These are phyloP conservation scores for Ploceus nigricollis DNA, from an alignment of 2,113 vertebrate genomes.

Conservation along the genomic window DNA sequence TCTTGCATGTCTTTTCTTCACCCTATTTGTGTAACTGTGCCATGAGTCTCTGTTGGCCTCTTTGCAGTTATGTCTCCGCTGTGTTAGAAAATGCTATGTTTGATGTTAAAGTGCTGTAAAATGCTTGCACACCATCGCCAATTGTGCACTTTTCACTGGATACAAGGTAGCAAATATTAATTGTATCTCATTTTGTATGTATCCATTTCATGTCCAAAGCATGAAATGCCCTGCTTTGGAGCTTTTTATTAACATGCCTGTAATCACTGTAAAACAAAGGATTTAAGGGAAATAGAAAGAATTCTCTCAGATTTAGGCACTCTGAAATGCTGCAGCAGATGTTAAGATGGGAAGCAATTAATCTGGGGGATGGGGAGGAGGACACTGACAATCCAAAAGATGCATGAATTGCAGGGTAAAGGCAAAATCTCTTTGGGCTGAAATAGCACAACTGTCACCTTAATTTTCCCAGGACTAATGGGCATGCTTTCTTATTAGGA, in stretches of 20 bases:
- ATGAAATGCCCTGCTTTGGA: background rate
- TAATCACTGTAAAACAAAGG: background rate
- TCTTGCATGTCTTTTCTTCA: background rate
- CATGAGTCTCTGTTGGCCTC: background rate
- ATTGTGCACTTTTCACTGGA: background rate
- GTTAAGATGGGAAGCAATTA: background rate
- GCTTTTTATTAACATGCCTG: background rate
- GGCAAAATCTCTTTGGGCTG: background rate
- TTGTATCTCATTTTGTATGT: background rate
- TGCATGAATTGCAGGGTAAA: background rate
- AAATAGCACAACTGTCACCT: background rate
- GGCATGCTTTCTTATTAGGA: background rate
- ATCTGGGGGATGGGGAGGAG: accelerated
- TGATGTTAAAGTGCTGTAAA: background rate
- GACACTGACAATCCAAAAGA: background rate
- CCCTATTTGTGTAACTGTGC: background rate
- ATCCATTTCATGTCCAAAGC: background rate
- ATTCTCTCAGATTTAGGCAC: background rate
- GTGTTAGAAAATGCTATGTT: background rate
- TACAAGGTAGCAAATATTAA: background rate
- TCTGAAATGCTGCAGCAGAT: background rate
- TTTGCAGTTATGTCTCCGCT: background rate
- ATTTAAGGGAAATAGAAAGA: background rate
- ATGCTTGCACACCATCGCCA: background rate
- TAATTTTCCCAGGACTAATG: background rate